These are phyloP conservation scores for Nothocercus julius DNA, from an alignment of 2,113 vertebrate species.

Conservation along the genomic window DNA sequence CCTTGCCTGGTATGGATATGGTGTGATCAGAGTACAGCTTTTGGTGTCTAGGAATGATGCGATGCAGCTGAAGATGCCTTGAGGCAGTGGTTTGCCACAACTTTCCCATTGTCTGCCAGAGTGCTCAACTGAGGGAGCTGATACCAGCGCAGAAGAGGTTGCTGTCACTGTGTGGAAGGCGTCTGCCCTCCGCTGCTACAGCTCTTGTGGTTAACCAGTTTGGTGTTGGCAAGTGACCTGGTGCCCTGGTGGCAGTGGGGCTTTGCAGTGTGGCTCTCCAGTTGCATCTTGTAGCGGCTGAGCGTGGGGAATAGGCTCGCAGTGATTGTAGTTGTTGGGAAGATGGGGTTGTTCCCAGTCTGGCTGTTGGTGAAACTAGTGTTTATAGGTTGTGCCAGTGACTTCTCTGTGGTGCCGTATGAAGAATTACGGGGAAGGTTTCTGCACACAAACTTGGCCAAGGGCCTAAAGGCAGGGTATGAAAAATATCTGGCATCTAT, in stretches of 20 bases:
- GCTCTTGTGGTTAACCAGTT: not conserved
- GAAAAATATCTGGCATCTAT: not conserved
- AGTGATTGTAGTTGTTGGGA: too few species aligned
- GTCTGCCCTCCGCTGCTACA: not conserved
- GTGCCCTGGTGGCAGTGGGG: not conserved
- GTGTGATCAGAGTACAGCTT: not conserved
- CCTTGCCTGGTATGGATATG: not conserved
- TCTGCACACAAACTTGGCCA: not conserved
- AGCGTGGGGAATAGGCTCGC: not conserved
- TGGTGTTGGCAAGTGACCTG: not conserved
- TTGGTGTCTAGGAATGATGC: not conserved
- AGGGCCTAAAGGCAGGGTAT: not conserved
- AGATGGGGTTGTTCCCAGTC: too few species aligned
- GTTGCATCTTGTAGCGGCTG: not conserved
- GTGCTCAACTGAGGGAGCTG: not conserved
- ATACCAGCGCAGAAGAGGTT: not conserved
- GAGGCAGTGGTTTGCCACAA: not conserved
- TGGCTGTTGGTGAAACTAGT: not conserved
- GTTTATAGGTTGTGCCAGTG: not conserved
- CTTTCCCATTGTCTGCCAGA: not conserved
- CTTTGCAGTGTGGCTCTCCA: not conserved
- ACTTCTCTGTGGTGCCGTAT: too few species aligned
- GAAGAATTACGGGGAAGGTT: not conserved
- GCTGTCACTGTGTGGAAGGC: not conserved
- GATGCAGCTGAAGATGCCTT: not conserved